These are phyloP conservation scores for Dryobota labecula DNA, from an alignment of 2,888 invertebrate genomes.

Conservation along the genomic window DNA sequence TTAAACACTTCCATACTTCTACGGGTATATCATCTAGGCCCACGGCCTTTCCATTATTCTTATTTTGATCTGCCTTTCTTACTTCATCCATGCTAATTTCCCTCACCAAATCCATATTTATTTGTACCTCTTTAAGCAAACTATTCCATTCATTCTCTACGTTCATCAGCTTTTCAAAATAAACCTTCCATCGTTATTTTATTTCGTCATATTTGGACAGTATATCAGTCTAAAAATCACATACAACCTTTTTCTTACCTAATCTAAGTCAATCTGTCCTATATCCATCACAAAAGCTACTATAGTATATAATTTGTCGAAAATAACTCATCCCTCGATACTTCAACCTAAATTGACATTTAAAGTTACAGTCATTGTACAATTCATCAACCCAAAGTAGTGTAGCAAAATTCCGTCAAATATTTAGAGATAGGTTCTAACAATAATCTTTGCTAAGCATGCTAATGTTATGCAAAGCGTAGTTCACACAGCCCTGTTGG, in stretches of 20 bases:
- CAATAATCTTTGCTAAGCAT: conserved; percentile 58
- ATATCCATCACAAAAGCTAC: neutral
- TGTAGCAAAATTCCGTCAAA: conserved; percentile 21
- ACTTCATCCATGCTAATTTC: no score
- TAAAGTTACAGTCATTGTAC: conserved; percentile 6
- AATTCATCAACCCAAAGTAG: conserved; percentile 44
- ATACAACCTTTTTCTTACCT: no score
- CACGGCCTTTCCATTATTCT: no score
- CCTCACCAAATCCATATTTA: no score
- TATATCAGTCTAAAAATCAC: no score
- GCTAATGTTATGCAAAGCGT: conserved; percentile 61
- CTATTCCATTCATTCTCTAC: neutral
- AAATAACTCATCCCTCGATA: conserved; percentile 13
- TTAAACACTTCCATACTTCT: no score
- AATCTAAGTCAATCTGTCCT: neutral
- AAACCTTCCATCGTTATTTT: neutral
- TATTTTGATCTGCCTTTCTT: no score
- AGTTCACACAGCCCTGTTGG: conserved; percentile 48
- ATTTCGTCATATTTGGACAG: neutral
- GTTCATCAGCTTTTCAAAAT: neutral
- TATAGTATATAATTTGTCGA: neutral
- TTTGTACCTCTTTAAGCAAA: neutral
- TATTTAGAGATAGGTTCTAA: conserved; percentile 40
- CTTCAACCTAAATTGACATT: conserved; percentile 26
- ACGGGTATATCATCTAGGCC: no score